Conservation (phyloP, 2,113 vertebrate species). For the Stomatorhinus ivindoensis region DNA sequence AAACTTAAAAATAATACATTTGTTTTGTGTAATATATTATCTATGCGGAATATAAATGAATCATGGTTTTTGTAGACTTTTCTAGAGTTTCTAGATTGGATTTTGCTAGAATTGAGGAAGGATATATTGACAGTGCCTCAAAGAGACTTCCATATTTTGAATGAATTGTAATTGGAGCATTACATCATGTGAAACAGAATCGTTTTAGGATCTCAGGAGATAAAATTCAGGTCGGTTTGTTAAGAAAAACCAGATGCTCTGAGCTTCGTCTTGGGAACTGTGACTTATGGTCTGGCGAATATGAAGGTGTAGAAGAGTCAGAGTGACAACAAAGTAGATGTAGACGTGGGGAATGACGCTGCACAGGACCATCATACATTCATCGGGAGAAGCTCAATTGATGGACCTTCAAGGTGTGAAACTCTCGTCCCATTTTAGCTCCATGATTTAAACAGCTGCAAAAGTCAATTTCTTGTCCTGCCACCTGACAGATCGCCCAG, state of each 20-base stretch:
- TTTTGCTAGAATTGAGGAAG: background rate
- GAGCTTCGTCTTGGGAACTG: background rate
- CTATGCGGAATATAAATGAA: background rate
- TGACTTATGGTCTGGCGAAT: background rate
- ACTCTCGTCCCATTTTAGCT: background rate
- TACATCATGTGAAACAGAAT: background rate
- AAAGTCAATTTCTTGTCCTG: constrained; percentile 11
- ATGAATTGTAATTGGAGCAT: background rate
- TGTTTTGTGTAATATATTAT: background rate
- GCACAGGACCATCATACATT: background rate
- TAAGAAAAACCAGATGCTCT: background rate
- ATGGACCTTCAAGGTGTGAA: background rate
- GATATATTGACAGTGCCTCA: background rate
- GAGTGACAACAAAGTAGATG: background rate
- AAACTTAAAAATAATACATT: background rate
- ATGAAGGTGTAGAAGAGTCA: background rate
- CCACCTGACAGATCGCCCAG: constrained; percentile 1
- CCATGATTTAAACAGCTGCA: constrained; percentile 16
- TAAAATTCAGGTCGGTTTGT: background rate
- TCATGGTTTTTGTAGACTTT: background rate
- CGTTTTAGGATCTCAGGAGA: background rate
- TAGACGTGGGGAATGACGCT: background rate
- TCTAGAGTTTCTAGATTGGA: background rate
- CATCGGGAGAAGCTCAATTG: background rate
- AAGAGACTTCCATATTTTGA: background rate